Evolutionary conservation across 2,888 invertebrate species (phyloP).

Genomic region (Drosophila tripunctata): DNA sequence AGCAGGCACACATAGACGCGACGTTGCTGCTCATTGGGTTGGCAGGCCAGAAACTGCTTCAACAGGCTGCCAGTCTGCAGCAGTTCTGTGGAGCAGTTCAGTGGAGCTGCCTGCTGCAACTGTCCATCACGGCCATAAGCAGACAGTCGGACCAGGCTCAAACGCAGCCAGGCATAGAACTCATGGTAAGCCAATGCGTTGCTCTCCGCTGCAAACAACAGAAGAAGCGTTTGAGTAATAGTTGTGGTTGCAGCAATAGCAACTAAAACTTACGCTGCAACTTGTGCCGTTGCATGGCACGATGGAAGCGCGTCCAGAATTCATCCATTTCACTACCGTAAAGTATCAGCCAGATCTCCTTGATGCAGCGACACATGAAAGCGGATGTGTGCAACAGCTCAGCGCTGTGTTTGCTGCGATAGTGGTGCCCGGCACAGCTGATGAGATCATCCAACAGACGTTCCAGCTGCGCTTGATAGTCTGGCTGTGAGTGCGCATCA

Average conservation of each 20-base stretch:
- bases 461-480: slow-evolving; percentile 62
- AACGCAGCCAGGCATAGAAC: slow-evolving; percentile 85
- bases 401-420: slow-evolving; percentile 80
- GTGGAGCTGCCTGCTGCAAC: no score
- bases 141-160: slow-evolving; percentile 84
- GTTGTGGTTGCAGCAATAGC: no score
- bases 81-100: slow-evolving; percentile 23
- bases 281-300: slow-evolving; percentile 76
- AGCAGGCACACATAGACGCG: slow-evolving; percentile 84
- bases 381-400: slow-evolving; percentile 85
- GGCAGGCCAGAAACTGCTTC: slow-evolving; percentile 84
- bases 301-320: slow-evolving; percentile 85
- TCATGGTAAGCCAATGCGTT: slow-evolving; percentile 66
- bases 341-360: slow-evolving; percentile 86
- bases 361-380: slow-evolving; percentile 86
- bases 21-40: slow-evolving; percentile 85
- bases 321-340: slow-evolving; percentile 79
- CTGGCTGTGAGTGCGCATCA: not conserved
- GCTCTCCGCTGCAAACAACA: slow-evolving; percentile 20
- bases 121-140: slow-evolving; percentile 81
- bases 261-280: slow-evolving; percentile 34
- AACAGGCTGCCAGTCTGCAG: slow-evolving; percentile 59
- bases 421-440: slow-evolving; percentile 70
- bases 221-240: no score
- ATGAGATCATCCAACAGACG: slow-evolving; percentile 71